Conservation (phyloP, 1,140 invertebrate species). For the Sweltsa coloradensis region DNA sequence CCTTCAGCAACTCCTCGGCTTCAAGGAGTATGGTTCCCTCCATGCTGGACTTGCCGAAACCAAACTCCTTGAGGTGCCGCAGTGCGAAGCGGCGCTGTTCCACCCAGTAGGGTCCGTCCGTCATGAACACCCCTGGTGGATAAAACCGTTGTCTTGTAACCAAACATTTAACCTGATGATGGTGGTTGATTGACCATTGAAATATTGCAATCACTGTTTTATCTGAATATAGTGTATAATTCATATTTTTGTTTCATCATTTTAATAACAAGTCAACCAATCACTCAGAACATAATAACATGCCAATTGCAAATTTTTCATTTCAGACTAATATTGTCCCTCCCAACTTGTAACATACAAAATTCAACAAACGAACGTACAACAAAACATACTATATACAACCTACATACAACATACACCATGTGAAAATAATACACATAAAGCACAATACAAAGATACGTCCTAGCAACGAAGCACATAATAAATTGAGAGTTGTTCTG, state of each 20-base stretch:
- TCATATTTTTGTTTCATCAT: background rate
- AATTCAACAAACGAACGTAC: too few species aligned
- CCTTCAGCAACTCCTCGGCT: too few species aligned
- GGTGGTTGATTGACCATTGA: background rate
- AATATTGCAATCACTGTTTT: background rate
- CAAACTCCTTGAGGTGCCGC: slow-evolving; percentile 37
- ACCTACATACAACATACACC: too few species aligned
- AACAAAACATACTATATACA: too few species aligned
- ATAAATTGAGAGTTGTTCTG: too few species aligned
- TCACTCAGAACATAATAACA: background rate
- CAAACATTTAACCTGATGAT: background rate
- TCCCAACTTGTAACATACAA: too few species aligned
- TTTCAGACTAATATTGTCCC: too few species aligned
- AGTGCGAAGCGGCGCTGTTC: slow-evolving; percentile 41
- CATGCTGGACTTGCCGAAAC: slow-evolving; percentile 23
- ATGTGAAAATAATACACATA: too few species aligned
- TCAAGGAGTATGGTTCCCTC: background rate
- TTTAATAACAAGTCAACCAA: background rate
- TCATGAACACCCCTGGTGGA: slow-evolving; percentile 51
- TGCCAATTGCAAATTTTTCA: too few species aligned
- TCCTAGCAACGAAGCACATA: too few species aligned
- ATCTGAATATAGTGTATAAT: background rate
- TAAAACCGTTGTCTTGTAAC: background rate
- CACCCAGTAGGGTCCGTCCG: slow-evolving; percentile 50
- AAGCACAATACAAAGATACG: too few species aligned